Conservation (phyloP, 2,113 vertebrate genomes). For the Saiga tatarica region DNA sequence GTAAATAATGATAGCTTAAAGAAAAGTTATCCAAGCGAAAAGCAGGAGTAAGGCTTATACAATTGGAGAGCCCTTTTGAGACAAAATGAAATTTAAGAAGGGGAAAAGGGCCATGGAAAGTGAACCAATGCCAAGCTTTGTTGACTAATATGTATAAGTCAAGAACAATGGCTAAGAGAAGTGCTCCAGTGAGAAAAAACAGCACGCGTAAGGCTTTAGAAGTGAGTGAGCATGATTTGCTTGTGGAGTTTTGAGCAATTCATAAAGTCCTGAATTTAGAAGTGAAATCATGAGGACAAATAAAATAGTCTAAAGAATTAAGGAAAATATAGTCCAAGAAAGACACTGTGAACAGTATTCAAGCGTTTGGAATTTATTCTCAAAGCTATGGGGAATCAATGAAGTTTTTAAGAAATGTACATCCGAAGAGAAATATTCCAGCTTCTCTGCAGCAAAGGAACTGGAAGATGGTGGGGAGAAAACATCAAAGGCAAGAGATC, state of each 20-base stretch:
- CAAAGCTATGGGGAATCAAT: background rate
- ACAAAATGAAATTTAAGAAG: background rate
- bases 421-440: background rate
- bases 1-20: background rate
- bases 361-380: background rate
- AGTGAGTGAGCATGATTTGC: background rate
- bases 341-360: background rate
- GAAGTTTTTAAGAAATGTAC: background rate
- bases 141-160: background rate
- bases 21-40: background rate
- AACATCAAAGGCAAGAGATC: background rate
- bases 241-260: background rate
- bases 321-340: background rate
- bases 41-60: background rate
- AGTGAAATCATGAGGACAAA: background rate
- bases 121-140: background rate
- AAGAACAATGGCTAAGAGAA: background rate
- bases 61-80: background rate
- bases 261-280: background rate
- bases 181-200: background rate
- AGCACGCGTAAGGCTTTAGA: background rate
- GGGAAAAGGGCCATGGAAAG: background rate
- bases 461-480: background rate
- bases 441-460: background rate
- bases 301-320: background rate